Base-by-base conservation (phyloP, 2,113 vertebrate species). In the Nothobranchius furzeri region DNA sequence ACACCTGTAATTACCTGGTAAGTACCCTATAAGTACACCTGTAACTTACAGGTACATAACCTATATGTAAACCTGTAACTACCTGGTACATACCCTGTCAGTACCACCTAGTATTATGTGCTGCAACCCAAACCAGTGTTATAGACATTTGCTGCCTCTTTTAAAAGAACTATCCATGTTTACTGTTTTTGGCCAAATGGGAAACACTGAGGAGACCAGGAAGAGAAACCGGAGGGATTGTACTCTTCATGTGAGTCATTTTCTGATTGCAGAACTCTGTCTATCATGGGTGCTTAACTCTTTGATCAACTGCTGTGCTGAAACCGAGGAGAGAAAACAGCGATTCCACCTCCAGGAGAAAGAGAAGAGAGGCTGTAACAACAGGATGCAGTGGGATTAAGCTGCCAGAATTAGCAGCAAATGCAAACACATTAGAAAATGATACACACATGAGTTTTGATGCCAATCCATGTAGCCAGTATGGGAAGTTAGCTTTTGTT, bases 121-220 rank as follows among this genome's bases (percentile, higher is more conserved):
- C 2, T 20, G 20, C 20, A 20, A 20, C 20, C 20, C 20, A 20
- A 20, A 20, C 20, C 20, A 20, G 20, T 20, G 20, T 20, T 20
- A 20, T 20, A 20, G 20, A 20, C 20, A 20, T 20, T 20, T 20
- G 20, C 20, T 20, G 20, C 20, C 20, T 59, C 60, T 64, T 79
- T 79, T 82, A 78, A 82, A 90, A 73, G 73, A 85, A 64, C 71
- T 64, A 6, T 0, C 49, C 73, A 57, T 83, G 77, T 85, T 84
- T 78, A 68, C 79, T 54, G 60, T 75, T 60, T 80, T 79, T 81
- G 76, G 83, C 79, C 83, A 48, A 17, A 68, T 60, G 68, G 79
- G 73, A 59, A 72, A 60, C n/a, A 53, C 49, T 43, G 50, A 37
- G 75, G 77, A 76, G 58, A 75, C 35, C 48, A 49, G 0, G 15